These are phyloP conservation scores for Sycobia sp. DNA, from an alignment of 1,140 invertebrate genomes.

Conservation along the genomic window DNA sequence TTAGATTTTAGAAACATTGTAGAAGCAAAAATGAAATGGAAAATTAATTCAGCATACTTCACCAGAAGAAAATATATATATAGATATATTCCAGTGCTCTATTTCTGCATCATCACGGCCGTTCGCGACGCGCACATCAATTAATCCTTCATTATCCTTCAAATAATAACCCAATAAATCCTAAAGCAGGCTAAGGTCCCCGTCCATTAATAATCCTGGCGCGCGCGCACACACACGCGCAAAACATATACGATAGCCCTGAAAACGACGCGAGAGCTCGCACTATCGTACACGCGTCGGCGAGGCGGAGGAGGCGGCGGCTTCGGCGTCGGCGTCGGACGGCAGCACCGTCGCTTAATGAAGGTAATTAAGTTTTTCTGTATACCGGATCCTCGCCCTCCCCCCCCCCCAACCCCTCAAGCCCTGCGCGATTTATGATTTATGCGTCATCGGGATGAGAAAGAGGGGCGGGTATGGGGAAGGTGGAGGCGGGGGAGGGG, in stretches of 20 bases:
- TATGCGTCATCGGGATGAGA: slow-evolving; percentile 47
- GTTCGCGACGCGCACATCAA: no score
- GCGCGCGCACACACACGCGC: no score
- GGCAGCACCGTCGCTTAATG: slow-evolving; percentile 52
- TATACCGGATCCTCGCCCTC: slow-evolving; percentile 29
- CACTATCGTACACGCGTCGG: background rate
- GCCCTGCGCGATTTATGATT: slow-evolving; percentile 49
- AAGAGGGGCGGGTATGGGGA: background rate
- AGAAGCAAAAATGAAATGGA: no score
- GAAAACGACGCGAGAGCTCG: background rate
- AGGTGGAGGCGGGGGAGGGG: no score
- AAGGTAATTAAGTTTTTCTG: slow-evolving; percentile 63
- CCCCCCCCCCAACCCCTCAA: slow-evolving; percentile 31
- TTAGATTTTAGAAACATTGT: no score
- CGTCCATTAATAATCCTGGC: slow-evolving; percentile 18
- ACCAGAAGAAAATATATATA: no score
- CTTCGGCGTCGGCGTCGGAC: background rate
- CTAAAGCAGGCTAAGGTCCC: background rate
- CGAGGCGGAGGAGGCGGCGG: no score
- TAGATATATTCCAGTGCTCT: no score
- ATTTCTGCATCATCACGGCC: no score
- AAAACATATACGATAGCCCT: background rate
- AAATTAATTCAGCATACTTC: no score
- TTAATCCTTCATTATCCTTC: no score
- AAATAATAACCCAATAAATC: background rate